These are phyloP conservation scores for Paralichthys olivaceus DNA, from an alignment of 2,113 vertebrate species.

Conservation along the genomic window DNA sequence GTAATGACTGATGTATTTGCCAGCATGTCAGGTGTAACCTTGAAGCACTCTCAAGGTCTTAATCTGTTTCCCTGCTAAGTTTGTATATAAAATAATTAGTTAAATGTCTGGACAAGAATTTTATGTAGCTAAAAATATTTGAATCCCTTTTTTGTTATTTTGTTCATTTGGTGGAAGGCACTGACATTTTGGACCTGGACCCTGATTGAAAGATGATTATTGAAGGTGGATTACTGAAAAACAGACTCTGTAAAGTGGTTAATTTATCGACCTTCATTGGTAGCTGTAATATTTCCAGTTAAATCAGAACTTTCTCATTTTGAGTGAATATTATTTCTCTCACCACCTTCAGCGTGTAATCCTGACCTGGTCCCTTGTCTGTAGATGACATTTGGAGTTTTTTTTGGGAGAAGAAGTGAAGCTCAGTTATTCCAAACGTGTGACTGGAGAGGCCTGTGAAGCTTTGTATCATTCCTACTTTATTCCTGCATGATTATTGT, in stretches of 20 bases:
- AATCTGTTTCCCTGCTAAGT: conserved; percentile 17
- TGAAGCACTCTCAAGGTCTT: background rate
- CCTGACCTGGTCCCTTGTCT: conserved; percentile 22
- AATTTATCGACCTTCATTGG: background rate
- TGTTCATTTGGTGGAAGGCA: background rate
- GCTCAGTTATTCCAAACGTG: conserved; percentile 46
- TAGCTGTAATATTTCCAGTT: conserved; percentile 11
- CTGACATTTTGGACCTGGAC: background rate
- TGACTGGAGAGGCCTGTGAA: conserved; percentile 56
- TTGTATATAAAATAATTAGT: conserved; percentile 5
- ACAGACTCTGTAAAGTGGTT: background rate
- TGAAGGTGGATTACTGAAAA: background rate
- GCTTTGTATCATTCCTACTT: conserved; percentile 62
- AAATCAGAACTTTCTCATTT: background rate
- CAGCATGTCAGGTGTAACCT: background rate
- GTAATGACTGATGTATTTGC: background rate
- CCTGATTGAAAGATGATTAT: background rate
- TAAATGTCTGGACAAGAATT: background rate
- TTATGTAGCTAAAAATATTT: background rate
- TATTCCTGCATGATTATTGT: conserved; percentile 82
- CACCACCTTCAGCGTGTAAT: conserved; percentile 20
- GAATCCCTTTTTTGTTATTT: background rate
- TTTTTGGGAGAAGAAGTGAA: conserved; percentile 5
- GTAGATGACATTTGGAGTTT: background rate
- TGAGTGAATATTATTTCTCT: background rate